Percentiles rank a stretch among this genome's conserved stretches.
phyloP scores from a whole-genome alignment of 2,797 vertebrate species.

The Huso huso region DNA sequence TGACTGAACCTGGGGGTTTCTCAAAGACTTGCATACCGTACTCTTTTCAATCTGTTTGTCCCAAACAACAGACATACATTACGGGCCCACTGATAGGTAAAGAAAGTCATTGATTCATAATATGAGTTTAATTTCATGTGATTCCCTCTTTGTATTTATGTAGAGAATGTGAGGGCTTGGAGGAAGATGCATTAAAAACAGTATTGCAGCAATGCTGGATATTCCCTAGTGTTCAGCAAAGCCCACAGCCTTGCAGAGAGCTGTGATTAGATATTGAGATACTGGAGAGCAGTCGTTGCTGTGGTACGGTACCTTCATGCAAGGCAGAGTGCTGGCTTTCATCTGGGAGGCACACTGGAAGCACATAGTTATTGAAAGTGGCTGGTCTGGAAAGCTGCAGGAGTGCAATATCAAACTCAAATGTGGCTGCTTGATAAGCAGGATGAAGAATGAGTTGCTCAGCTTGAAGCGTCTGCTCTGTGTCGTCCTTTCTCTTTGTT shows the following conservation, averaged over 20 bases:
- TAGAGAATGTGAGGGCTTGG: too few species aligned
- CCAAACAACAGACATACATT: not conserved
- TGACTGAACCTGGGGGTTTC: too few species aligned
- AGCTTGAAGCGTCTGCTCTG: conserved; percentile 35
- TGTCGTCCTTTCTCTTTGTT: conserved; percentile 34
- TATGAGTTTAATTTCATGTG: not conserved
- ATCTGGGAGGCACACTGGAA: conserved; percentile 50
- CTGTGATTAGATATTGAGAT: not conserved
- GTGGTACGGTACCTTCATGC: conserved; percentile 30
- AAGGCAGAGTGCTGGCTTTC: not conserved
- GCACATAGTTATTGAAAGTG: conserved; percentile 38
- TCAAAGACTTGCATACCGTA: too few species aligned
- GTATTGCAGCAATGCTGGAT: not conserved
- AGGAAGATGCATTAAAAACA: too few species aligned
- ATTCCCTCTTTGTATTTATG: too few species aligned
- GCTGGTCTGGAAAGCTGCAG: conserved; percentile 34
- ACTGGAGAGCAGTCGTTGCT: too few species aligned
- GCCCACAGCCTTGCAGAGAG: not conserved
- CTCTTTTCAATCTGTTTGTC: not conserved
- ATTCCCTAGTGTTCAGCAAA: not conserved
- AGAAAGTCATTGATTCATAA: not conserved
- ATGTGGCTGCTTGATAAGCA: conserved; percentile 33
- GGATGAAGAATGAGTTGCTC: conserved; percentile 35
- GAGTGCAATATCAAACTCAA: conserved; percentile 44
- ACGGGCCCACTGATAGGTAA: not conserved